Percentiles rank a stretch among this genome's conserved stretches.
These are phyloP conservation scores for Anomalospiza imberbis DNA, from an alignment of 2,797 vertebrate species.

Conservation along the genomic window DNA sequence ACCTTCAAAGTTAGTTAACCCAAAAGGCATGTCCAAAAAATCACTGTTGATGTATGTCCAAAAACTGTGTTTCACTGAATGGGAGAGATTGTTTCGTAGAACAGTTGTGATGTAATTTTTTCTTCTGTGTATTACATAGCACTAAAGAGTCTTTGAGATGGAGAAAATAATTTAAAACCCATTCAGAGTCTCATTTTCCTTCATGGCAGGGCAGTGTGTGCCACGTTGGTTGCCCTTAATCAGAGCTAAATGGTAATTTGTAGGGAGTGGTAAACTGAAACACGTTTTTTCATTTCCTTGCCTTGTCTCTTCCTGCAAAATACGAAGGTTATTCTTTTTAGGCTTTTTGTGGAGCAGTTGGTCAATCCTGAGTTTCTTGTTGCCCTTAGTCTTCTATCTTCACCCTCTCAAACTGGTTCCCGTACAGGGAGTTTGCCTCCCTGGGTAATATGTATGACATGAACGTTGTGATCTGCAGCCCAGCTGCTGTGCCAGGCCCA, in stretches of 20 bases:
- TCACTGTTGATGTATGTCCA: neutral
- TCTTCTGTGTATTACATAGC: neutral
- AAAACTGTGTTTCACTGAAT: neutral
- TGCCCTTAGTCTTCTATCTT: neutral
- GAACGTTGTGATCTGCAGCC: neutral
- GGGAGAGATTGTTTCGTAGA: neutral
- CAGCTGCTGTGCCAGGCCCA: neutral
- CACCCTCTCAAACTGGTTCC: neutral
- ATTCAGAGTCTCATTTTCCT: neutral
- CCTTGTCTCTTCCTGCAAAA: neutral
- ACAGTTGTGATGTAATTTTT: neutral
- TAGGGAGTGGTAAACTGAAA: neutral
- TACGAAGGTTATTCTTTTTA: neutral
- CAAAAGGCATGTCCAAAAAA: neutral
- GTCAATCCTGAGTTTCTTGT: neutral
- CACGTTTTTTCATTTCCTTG: neutral
- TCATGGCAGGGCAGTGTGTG: neutral
- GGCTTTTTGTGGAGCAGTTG: neutral
- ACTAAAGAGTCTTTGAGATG: neutral
- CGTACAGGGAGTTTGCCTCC: neutral
- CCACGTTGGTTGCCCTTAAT: neutral
- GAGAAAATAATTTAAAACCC: neutral
- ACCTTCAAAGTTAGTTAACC: slow-evolving; percentile 32
- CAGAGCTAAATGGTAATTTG: neutral
- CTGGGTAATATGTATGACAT: neutral